Evolutionary conservation across 2,797 vertebrate genomes (phyloP).

Genomic region (Lithobates pipiens): DNA sequence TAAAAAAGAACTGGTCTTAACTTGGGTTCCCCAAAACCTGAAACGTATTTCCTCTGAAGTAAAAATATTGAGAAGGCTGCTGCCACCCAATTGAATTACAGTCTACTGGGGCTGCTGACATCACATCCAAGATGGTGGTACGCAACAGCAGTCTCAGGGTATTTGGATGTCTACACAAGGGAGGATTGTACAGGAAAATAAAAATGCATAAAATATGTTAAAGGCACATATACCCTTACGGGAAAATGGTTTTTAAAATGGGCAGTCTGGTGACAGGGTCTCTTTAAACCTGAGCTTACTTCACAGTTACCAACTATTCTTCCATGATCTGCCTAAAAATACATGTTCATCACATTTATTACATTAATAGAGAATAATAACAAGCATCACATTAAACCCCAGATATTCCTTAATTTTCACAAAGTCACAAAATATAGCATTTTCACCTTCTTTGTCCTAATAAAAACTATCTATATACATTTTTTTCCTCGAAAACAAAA

Average conservation of each 20-base stretch:
- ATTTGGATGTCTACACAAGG: not conserved
- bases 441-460: conserved; percentile 17
- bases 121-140: too few relatives aligned
- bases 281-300: not conserved
- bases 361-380: not conserved
- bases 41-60: too few relatives aligned
- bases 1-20: too few relatives aligned
- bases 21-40: too few relatives aligned
- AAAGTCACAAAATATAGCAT: conserved; percentile 47
- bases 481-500: conserved; percentile 9
- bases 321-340: not conserved
- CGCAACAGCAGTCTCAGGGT: too few relatives aligned
- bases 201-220: not conserved
- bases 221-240: not conserved
- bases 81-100: too few relatives aligned
- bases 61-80: too few relatives aligned
- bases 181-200: not conserved
- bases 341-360: not conserved
- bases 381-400: not conserved
- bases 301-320: conserved; percentile 10
- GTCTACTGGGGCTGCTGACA: too few relatives aligned
- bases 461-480: conserved; percentile 52
- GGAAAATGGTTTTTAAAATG: not conserved
- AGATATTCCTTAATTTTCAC: not conserved
- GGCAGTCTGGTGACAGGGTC: not conserved